Percentiles rank a stretch among this genome's conserved stretches.
Evolutionary conservation across 1,140 invertebrate genomes (phyloP).

Genomic region (Rhizoglyphus robini): DNA sequence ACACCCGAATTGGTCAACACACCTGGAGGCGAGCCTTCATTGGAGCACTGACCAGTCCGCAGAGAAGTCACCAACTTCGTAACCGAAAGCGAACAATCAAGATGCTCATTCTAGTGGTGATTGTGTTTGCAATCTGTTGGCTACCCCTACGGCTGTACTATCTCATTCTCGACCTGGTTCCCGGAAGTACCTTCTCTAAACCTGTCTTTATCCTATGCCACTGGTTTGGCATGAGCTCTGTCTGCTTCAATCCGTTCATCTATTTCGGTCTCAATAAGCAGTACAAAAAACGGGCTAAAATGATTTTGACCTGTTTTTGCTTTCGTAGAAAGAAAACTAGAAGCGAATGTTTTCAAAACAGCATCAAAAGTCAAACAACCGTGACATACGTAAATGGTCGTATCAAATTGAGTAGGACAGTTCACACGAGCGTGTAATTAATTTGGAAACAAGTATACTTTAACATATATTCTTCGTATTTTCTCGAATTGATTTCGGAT

Average conservation of each 20-base stretch:
- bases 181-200: not conserved
- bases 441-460: too few species aligned
- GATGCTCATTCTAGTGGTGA: conserved; percentile 17
- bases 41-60: conserved; percentile 11
- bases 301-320: too few species aligned
- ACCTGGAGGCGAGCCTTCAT: conserved; percentile 11
- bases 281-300: conserved; percentile 1
- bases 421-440: too few species aligned
- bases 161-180: not conserved
- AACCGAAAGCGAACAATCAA: conserved; percentile 3
- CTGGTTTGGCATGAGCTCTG: conserved; percentile 85
- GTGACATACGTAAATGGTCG: too few species aligned
- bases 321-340: too few species aligned
- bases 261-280: conserved; percentile 71
- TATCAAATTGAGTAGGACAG: too few species aligned
- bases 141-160: not conserved
- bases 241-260: conserved; percentile 85
- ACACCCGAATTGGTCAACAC: conserved; percentile 11
- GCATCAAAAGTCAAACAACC: too few species aligned
- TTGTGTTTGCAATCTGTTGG: conserved; percentile 16
- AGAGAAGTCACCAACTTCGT: not conserved
- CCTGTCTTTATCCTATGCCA: conserved; percentile 64
- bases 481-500: too few species aligned
- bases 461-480: too few species aligned
- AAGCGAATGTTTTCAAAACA: too few species aligned